phyloP scores from a whole-genome alignment of 2,888 invertebrate species.

The Nemurella pictetii region DNA sequence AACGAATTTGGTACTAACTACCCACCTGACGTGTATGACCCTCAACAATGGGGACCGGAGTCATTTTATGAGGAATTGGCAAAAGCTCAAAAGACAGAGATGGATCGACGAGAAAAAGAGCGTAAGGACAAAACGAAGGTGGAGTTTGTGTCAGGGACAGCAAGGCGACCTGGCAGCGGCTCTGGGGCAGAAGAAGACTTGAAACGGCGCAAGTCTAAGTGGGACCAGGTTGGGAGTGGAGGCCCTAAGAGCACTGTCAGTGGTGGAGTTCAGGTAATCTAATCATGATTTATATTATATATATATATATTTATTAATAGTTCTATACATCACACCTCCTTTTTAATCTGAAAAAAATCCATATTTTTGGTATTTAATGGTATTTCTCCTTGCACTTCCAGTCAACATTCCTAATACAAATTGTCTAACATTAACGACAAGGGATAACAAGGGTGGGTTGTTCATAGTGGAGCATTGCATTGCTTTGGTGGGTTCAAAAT shows the following conservation, averaged over 20 bases:
- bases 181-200: slow-evolving; percentile 67
- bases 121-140: slow-evolving; percentile 82
- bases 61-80: slow-evolving; percentile 93
- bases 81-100: slow-evolving; percentile 85
- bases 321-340: too few relatives aligned
- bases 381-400: too few relatives aligned
- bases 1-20: slow-evolving; percentile 97
- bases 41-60: slow-evolving; percentile 87
- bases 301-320: too few relatives aligned
- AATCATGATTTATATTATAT: too few relatives aligned
- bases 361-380: too few relatives aligned
- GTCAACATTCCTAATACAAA: too few relatives aligned
- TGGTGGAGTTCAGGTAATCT: slow-evolving; percentile 50
- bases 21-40: slow-evolving; percentile 91
- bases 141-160: slow-evolving; percentile 78
- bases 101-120: slow-evolving; percentile 90
- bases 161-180: slow-evolving; percentile 50
- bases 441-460: too few relatives aligned
- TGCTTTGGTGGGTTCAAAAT: too few relatives aligned
- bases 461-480: too few relatives aligned
- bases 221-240: slow-evolving; percentile 74
- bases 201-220: slow-evolving; percentile 85
- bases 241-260: slow-evolving; percentile 38
- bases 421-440: too few relatives aligned
- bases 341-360: too few relatives aligned